A percentile compares a stretch with the other conserved stretches of the same genome.
phyloP scores from a whole-genome alignment of 2,888 invertebrate genomes.

The Homarus gammarus region DNA sequence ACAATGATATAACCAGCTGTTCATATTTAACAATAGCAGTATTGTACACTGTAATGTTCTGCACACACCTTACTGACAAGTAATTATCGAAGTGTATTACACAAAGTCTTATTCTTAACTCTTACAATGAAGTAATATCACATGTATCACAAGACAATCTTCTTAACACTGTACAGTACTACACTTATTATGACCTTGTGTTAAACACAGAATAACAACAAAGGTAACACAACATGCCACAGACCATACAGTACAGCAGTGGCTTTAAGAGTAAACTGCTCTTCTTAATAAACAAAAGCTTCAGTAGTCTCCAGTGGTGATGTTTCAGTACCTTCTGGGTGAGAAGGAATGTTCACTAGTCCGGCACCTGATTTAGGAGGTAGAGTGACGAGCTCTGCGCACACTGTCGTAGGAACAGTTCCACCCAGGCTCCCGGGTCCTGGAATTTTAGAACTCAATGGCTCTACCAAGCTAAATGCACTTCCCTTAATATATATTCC shows the following conservation, averaged over 20 bases:
- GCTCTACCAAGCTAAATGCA: background rate
- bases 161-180: too few relatives aligned
- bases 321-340: background rate
- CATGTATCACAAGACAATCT: too few relatives aligned
- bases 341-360: constrained; percentile 12
- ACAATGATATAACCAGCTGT: too few relatives aligned
- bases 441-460: constrained; percentile 15
- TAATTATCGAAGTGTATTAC: too few relatives aligned
- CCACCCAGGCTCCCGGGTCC: constrained; percentile 25
- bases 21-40: too few relatives aligned
- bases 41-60: too few relatives aligned
- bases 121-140: too few relatives aligned
- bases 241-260: background rate
- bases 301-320: background rate
- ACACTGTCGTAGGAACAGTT: constrained; percentile 27
- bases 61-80: too few relatives aligned
- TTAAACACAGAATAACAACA: background rate
- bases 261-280: background rate
- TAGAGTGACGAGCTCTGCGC: constrained; percentile 33
- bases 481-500: constrained; percentile 10
- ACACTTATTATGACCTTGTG: too few relatives aligned
- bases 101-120: too few relatives aligned
- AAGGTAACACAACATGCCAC: background rate
- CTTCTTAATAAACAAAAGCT: background rate
- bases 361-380: constrained; percentile 24